Evolutionary conservation across 2,888 invertebrate genomes (phyloP), one percentile per base, ranked within the genome.

Genomic region (Campoplex nolae): DNA sequence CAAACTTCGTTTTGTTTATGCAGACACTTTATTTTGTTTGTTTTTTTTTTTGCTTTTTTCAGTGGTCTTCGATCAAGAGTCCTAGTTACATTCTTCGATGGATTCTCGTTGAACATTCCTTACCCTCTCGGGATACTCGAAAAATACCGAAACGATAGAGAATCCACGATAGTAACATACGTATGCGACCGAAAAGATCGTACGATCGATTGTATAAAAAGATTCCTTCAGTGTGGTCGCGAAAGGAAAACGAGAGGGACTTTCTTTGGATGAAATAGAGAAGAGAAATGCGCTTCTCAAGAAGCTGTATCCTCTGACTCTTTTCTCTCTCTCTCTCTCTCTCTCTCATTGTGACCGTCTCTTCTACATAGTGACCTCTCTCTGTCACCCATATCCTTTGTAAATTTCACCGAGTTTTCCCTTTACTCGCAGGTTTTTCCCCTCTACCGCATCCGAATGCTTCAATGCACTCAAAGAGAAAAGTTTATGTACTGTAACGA

Each of bases 401-500:
- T 80, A 76, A 77, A 74, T 71, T 75, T 65, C 80, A 48, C 38
- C 73, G 54, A 77, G 74, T 71, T 83, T 62, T 71, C 28, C 51
- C 76, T 58, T 71, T 56, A 45, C 23, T 16, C 74, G 51, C 65
- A 65, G 70, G 67, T 83, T 86, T 85, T 73, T 73, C 75, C 54
- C 28, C 71, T 32, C 73, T 45, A 4, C 48, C 74, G 67, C 54
- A n/a, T 18, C 38, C 51, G 18, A 38, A 73, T 32, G 80, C 76
- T 73, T 76, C 73, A 35, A 83, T 73, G 80, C 73, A 80, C 80
- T 86, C 83, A 80, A 76, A 86, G 83, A 83, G 77, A 77, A 83
- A 77, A 83, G 71, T 80, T 71, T 83, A 80, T 83, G 73, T 77
- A 77, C 83, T 83, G 70, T 83, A 86, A 86, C 84, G 81, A 84